Base-by-base conservation (phyloP, 2,888 invertebrate species). In the Prosopocoilus inquinatus region DNA sequence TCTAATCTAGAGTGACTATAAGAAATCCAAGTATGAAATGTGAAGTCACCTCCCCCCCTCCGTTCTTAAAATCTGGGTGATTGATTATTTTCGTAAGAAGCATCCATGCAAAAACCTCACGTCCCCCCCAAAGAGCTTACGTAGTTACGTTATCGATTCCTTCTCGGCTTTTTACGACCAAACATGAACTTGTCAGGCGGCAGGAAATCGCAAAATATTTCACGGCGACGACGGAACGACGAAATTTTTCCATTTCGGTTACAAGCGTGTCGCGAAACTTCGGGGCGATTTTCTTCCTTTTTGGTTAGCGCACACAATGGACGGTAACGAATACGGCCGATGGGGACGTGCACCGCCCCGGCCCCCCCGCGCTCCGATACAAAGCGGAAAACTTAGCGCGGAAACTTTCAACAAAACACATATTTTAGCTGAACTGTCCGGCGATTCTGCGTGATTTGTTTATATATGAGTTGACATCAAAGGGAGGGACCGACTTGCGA, bases 391-490 rank as follows among this genome's bases (percentile, higher is more conserved):
- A 28, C 20, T 28, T 28, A 28, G 20, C 44, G 51, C 44, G 35
- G 32, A 13, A 52, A 52, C 43, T 45, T 45, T 36, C 12, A 45
- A 36, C 51, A 46, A 35, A 46, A 46, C 46, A 35, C 36, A 52
- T 52, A 52, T 52, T 52, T 52, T 38, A 52, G 35, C 46, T 15
- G 32, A 20, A 45, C 36, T 35, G 35, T 20, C 43, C 35, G 15
- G 36, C 20, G 20, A 52, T 45, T 45, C 46, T 45, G 41, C 43
- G 13, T 35, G 38, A 52, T 52, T 52, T 44, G 50, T 50, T 41
- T 50, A n/a, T 35, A 34, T 44, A 9, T 34, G 9, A 13, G 16
- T 9, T 11, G 15, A 38, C 12, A 20, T 43, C 43, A 43, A 43
- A 13, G 43, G 20, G 15, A 4, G 20, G 20, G n/a, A n/a, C n/a